A percentile compares a stretch with the other conserved stretches of the same genome.
These are phyloP conservation scores for Caerostris darwini DNA, from an alignment of 1,140 invertebrate species.

Conservation along the genomic window DNA sequence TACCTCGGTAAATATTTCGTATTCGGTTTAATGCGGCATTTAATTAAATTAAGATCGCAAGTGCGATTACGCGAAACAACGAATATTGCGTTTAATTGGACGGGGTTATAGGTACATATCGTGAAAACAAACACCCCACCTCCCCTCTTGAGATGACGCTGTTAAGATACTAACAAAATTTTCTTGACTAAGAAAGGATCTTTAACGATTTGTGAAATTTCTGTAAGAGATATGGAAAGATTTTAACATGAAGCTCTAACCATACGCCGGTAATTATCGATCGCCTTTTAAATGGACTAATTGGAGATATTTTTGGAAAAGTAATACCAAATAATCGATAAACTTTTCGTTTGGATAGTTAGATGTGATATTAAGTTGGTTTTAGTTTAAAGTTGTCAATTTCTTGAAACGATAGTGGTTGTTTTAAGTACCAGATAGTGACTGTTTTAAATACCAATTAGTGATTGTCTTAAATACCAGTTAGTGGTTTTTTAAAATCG, in stretches of 20 bases:
- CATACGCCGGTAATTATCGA: not conserved
- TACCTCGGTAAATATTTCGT: slow-evolving; percentile 38
- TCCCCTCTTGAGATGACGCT: not conserved
- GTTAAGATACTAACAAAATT: not conserved
- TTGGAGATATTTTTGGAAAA: not conserved
- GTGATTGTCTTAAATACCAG: too few species aligned
- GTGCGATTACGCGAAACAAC: slow-evolving; percentile 17
- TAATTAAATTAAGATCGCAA: slow-evolving; percentile 71
- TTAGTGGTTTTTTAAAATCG: too few species aligned
- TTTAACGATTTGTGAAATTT: not conserved
- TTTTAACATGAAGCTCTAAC: not conserved
- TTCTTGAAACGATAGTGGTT: not conserved
- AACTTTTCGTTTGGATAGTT: not conserved
- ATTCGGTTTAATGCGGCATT: slow-evolving; percentile 65
- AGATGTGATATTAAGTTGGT: not conserved
- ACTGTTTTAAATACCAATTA: too few species aligned
- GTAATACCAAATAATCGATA: not conserved
- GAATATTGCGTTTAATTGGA: slow-evolving; percentile 69
- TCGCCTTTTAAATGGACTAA: not conserved
- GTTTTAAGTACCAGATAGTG: too few species aligned
- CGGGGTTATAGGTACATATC: slow-evolving; percentile 68
- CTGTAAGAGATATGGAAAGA: not conserved
- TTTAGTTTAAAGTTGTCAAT: too few species aligned
- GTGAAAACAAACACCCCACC: slow-evolving; percentile 36
- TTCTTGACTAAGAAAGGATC: not conserved